Conservation (phyloP, 2,888 invertebrate genomes). For the Uropetala carovei region DNA sequence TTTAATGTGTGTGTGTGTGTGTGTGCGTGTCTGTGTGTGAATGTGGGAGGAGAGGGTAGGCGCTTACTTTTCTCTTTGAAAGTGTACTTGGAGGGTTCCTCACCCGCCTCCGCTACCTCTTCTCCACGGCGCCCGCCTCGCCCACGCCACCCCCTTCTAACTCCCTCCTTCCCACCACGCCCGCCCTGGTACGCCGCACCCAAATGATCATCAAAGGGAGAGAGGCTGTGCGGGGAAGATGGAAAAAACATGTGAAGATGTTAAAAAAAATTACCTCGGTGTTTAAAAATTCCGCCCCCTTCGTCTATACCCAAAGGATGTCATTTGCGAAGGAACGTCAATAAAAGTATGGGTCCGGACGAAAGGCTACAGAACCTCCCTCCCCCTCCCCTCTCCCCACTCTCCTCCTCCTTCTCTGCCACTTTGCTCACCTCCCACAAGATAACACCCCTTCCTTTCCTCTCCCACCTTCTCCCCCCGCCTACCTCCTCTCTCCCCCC, state of each 20-base stretch:
- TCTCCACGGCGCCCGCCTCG: background rate
- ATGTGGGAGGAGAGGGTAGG: conserved; percentile 1
- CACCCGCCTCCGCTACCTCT: background rate
- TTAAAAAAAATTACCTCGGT: conserved; percentile 62
- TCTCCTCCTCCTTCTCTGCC: background rate
- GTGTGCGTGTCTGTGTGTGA: conserved; percentile 13
- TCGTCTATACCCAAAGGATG: conserved; percentile 62
- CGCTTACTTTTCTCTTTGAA: conserved; percentile 61
- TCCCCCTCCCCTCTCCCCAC: background rate
- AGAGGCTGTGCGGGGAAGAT: conserved; percentile 43
- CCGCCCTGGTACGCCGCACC: conserved; percentile 43
- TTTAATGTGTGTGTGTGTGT: background rate
- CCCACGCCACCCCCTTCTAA: background rate
- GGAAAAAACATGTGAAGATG: conserved; percentile 59
- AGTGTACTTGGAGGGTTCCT: conserved; percentile 48
- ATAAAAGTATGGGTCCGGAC: conserved; percentile 39
- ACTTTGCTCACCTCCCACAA: background rate
- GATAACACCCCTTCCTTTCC: background rate
- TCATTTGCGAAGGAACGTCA: conserved; percentile 59
- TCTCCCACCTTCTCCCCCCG: background rate
- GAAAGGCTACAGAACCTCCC: background rate
- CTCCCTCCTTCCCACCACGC: background rate
- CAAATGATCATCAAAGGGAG: conserved; percentile 63
- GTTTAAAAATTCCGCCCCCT: conserved; percentile 55
- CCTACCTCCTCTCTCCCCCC: background rate